phyloP scores from a whole-genome alignment of 2,888 invertebrate genomes.

The Cheilosia urbana region DNA sequence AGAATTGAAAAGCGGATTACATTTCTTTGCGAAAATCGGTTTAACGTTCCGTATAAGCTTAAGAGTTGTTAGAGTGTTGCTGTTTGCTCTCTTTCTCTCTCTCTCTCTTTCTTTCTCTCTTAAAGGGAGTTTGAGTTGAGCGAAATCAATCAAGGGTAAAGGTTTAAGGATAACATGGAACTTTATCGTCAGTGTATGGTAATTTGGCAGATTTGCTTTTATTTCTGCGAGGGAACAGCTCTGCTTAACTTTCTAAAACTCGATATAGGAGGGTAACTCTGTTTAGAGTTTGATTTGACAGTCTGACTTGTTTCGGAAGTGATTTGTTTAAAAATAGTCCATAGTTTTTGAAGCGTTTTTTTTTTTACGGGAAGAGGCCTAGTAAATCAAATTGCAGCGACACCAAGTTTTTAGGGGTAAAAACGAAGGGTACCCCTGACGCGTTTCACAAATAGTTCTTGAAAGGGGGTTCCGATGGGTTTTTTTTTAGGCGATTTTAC shows the following conservation, averaged over 20 bases:
- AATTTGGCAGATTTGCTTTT: conserved; percentile 34
- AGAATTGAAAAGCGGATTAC: conserved; percentile 63
- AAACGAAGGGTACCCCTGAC: too few relatives aligned
- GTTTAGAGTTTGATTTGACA: too few relatives aligned
- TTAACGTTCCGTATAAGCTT: conserved; percentile 47
- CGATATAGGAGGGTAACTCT: too few relatives aligned
- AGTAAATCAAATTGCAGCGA: too few relatives aligned
- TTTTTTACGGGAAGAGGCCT: too few relatives aligned
- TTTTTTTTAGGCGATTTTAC: too few relatives aligned
- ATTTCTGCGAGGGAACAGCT: not conserved
- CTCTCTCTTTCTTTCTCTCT: not conserved
- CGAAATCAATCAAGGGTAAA: conserved; percentile 68
- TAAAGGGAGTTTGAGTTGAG: not conserved
- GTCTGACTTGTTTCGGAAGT: too few relatives aligned
- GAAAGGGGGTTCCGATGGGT: too few relatives aligned
- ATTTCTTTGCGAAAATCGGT: conserved; percentile 51
- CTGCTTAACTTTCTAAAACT: not conserved
- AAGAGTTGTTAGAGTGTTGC: conserved; percentile 20
- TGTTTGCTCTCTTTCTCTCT: conserved; percentile 6
- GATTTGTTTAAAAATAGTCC: too few relatives aligned
- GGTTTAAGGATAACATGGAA: conserved; percentile 53
- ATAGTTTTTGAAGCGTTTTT: too few relatives aligned
- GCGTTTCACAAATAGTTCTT: too few relatives aligned
- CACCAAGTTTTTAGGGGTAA: too few relatives aligned
- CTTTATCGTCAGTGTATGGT: conserved; percentile 29